Conservation (phyloP, 2,113 vertebrate species). For the Gopherus evgoodei region DNA sequence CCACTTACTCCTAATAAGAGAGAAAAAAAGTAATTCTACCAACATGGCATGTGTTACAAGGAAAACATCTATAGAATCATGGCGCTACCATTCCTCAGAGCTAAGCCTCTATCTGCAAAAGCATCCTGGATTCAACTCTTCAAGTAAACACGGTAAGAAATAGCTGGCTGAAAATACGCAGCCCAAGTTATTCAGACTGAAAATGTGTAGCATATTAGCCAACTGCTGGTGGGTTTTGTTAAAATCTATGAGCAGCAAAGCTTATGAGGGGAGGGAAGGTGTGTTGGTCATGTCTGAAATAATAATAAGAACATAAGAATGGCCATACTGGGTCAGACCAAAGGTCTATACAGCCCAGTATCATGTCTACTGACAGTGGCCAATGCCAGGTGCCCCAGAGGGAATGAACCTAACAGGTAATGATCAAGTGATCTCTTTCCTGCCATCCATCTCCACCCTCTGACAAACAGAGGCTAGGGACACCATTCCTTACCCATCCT, state of each 20-base stretch:
- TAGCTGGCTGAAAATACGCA: not conserved
- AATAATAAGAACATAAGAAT: not conserved
- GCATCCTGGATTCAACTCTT: not conserved
- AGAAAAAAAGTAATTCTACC: slow-evolving; percentile 24
- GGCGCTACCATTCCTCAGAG: not conserved
- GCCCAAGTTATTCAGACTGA: not conserved
- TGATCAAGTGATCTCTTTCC: no score
- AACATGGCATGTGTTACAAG: rapidly evolving
- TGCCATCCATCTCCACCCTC: no score
- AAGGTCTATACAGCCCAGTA: no score
- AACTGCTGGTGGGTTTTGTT: slow-evolving; percentile 1
- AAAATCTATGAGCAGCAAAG: slow-evolving; percentile 12
- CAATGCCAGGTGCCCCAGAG: no score
- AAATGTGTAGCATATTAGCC: not conserved
- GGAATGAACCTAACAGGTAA: no score
- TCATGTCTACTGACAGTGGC: no score
- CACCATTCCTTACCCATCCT: no score
- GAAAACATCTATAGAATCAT: not conserved
- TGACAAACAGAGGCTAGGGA: no score
- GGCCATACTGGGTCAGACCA: no score
- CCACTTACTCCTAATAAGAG: not conserved
- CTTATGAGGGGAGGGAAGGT: not conserved
- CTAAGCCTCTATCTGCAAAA: slow-evolving; percentile 12
- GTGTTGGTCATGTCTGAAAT: slow-evolving; percentile 26
- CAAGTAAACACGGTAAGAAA: not conserved